These are phyloP conservation scores for Linepithema humile DNA, from an alignment of 1,140 invertebrate species.

Conservation along the genomic window DNA sequence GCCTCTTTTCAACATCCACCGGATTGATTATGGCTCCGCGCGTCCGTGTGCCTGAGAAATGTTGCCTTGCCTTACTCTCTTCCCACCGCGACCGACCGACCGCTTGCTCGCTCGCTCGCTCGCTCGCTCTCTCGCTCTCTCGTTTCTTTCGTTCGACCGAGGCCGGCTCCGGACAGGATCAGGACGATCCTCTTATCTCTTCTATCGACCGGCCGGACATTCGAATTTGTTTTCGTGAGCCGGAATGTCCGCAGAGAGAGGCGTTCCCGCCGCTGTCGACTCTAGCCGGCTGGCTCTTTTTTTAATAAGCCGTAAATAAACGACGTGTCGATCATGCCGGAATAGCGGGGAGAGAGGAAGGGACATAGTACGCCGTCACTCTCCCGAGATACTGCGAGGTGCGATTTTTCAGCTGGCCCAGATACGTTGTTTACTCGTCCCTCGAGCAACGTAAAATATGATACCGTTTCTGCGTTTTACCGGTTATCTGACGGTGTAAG, in stretches of 20 bases:
- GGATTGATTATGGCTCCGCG: constrained; percentile 70
- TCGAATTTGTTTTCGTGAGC: constrained; percentile 69
- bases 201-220: constrained; percentile 65
- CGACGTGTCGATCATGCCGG: constrained; percentile 35
- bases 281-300: constrained; percentile 14
- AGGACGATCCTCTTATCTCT: constrained; percentile 53
- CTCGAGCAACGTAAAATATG: constrained; percentile 45
- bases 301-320: constrained; percentile 55
- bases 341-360: background rate
- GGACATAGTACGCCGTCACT: constrained; percentile 26
- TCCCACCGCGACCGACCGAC: constrained; percentile 20
- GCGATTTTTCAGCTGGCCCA: constrained; percentile 55
- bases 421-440: constrained; percentile 51
- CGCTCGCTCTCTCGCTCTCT: too few species aligned
- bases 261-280: too few species aligned
- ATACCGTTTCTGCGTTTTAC: constrained; percentile 63
- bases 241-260: constrained; percentile 21
- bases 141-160: constrained; percentile 50
- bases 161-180: constrained; percentile 48
- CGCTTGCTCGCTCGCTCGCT: too few species aligned
- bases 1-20: constrained; percentile 73
- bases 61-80: constrained; percentile 53
- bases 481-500: constrained; percentile 43
- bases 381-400: constrained; percentile 9
- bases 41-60: constrained; percentile 67